Percentiles rank a stretch among this genome's conserved stretches.
Conservation (phyloP, 2,888 invertebrate species). For the Polietes domitor region DNA sequence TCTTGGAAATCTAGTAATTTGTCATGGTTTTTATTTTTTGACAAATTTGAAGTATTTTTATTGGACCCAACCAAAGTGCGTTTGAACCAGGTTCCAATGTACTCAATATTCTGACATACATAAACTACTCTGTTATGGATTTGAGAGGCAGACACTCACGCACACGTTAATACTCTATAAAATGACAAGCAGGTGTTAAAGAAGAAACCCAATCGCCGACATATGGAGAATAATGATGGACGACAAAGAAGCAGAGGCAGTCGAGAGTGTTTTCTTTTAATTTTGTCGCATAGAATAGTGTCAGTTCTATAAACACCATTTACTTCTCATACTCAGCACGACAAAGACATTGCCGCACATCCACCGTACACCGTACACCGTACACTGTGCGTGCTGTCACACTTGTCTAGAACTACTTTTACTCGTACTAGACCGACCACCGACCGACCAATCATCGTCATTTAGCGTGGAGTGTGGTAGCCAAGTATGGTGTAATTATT, state of each 20-base stretch:
- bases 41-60: no score
- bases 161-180: neutral
- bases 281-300: neutral
- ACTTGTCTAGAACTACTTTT: neutral
- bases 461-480: no score
- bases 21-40: no score
- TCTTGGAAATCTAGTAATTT: no score
- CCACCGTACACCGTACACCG: no score
- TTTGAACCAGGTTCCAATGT: no score
- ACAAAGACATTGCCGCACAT: no score
- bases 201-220: slow-evolving; percentile 15
- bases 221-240: neutral
- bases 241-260: neutral
- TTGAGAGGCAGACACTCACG: neutral
- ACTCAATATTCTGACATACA: neutral
- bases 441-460: no score
- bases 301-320: slow-evolving; percentile 13
- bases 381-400: no score
- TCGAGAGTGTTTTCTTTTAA: no score
- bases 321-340: neutral
- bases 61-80: no score
- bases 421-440: neutral
- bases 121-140: neutral
- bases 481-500: neutral
- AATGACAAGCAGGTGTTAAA: slow-evolving; percentile 29